These are phyloP conservation scores for Drosophila arizonae DNA, from an alignment of 1,140 invertebrate genomes.

Conservation along the genomic window DNA sequence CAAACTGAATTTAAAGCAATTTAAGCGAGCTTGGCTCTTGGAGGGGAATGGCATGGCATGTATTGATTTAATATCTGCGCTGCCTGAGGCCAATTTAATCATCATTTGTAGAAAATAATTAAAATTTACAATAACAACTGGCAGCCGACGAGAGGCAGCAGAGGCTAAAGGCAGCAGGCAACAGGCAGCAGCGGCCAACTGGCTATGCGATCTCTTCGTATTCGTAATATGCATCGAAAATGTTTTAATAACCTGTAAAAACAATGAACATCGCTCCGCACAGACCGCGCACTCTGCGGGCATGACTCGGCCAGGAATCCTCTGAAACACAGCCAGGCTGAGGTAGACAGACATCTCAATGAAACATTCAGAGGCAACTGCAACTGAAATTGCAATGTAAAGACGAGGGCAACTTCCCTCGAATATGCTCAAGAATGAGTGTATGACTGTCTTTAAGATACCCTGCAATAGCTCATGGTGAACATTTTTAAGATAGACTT, in stretches of 20 bases:
- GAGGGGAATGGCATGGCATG: conserved; percentile 35
- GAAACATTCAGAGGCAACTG: conserved; percentile 15
- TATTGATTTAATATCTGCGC: conserved; percentile 76
- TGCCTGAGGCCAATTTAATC: conserved; percentile 76
- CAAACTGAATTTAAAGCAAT: conserved; percentile 59
- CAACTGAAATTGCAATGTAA: conserved; percentile 15
- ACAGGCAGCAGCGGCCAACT: conserved; percentile 1
- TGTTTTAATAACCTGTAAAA: conserved; percentile 65
- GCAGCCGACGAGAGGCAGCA: conserved; percentile 1
- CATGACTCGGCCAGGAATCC: background rate
- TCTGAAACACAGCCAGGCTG: background rate
- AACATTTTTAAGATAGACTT: too few species aligned
- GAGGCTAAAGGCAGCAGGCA: background rate
- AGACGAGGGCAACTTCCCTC: conserved; percentile 10
- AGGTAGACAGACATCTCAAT: conserved; percentile 48
- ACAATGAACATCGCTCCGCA: conserved; percentile 25
- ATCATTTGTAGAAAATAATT: conserved; percentile 79
- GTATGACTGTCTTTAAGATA: too few species aligned
- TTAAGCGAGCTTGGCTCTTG: conserved; percentile 41
- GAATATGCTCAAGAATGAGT: too few species aligned
- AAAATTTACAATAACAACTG: conserved; percentile 69
- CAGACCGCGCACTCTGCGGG: background rate
- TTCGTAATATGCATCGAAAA: conserved; percentile 41
- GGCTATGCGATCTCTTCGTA: conserved; percentile 15
- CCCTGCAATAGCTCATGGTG: too few species aligned